Evolutionary conservation across 2,888 invertebrate species (phyloP).

Genomic region (Hipparchia semele): DNA sequence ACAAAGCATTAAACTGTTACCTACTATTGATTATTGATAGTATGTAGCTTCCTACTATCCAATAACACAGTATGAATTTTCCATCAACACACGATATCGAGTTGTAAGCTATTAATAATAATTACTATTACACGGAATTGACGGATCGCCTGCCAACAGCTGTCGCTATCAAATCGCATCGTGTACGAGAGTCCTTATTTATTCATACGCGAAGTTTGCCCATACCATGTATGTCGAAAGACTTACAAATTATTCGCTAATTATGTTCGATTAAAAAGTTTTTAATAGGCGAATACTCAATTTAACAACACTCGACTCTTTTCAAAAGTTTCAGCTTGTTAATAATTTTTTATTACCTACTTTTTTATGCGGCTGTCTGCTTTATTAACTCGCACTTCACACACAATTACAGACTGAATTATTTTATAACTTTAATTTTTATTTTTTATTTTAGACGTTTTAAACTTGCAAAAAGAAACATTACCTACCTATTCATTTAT

Average conservation of each 20-base stretch:
- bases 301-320: slow-evolving; percentile 9
- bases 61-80: slow-evolving; percentile 26
- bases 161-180: slow-evolving; percentile 13
- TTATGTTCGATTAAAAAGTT: slow-evolving; percentile 22
- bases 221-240: slow-evolving; percentile 16
- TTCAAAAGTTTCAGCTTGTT: background rate
- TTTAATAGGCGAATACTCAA: slow-evolving; percentile 8
- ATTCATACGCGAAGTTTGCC: slow-evolving; percentile 35
- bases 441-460: no score
- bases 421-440: no score
- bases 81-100: slow-evolving; percentile 27
- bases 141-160: slow-evolving; percentile 20
- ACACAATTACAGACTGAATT: no score
- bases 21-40: background rate
- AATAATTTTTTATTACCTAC: background rate
- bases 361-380: background rate
- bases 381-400: no score
- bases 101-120: slow-evolving; percentile 31
- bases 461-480: no score
- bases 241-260: slow-evolving; percentile 21
- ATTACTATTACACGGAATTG: slow-evolving; percentile 20
- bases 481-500: no score
- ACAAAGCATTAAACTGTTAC: background rate
- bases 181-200: slow-evolving; percentile 28
- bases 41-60: background rate